Evolutionary conservation across 1,140 invertebrate genomes (phyloP).

Genomic region (Portunus trituberculatus): DNA sequence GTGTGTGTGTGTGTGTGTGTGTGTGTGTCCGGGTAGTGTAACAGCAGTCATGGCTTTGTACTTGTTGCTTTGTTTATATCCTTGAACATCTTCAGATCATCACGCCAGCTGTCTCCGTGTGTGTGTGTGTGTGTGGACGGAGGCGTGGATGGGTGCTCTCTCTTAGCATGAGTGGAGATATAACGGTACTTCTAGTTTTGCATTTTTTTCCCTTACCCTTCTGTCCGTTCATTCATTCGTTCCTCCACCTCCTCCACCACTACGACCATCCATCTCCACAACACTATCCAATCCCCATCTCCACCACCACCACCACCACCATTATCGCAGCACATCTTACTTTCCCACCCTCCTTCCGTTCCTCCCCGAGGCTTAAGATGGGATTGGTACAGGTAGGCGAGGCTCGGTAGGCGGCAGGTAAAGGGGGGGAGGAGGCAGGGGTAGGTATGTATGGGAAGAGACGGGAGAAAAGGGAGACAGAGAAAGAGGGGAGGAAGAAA

Average conservation of each 20-base stretch:
- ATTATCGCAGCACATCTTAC: neutral
- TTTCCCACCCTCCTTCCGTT: neutral
- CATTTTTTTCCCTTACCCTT: neutral
- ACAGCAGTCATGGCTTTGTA: neutral
- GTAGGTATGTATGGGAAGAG: neutral
- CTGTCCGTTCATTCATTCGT: neutral
- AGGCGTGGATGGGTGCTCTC: neutral
- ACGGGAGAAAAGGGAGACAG: neutral
- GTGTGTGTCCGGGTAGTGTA: neutral
- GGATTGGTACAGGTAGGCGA: neutral
- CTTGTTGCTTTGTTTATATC: neutral
- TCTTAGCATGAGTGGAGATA: neutral
- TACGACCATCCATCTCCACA: neutral
- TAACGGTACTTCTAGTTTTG: neutral
- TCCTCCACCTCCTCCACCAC: neutral
- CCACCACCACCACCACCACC: conserved; percentile 2
- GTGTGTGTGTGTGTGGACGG: neutral
- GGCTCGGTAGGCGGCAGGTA: neutral
- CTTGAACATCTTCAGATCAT: neutral
- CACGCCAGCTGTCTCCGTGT: neutral
- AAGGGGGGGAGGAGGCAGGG: neutral
- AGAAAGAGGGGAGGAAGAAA: neutral
- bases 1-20: neutral
- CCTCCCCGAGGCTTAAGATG: neutral
- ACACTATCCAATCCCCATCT: neutral